Percentiles rank a stretch among this genome's conserved stretches.
Evolutionary conservation across 2,888 invertebrate species (phyloP).

Genomic region (Protodeltote pygarga): DNA sequence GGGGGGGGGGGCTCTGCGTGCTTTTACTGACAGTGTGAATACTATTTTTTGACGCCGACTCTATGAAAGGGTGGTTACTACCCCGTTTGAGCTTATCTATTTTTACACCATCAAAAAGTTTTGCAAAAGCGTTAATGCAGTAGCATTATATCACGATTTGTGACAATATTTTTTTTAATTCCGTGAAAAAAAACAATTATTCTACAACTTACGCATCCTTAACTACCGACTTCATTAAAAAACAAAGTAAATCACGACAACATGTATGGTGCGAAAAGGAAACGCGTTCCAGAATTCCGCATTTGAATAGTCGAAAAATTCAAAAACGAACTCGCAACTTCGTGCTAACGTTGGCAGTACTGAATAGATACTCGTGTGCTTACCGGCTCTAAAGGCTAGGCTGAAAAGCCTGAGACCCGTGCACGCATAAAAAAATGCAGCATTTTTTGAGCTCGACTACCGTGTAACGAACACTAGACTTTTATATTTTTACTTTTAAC

Average conservation of each 20-base stretch:
- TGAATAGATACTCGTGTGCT: slow-evolving; percentile 60
- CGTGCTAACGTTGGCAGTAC: slow-evolving; percentile 50
- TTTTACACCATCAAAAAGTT: too few species aligned
- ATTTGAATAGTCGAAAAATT: slow-evolving; percentile 54
- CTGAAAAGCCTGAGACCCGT: slow-evolving; percentile 59
- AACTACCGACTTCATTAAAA: slow-evolving; percentile 38
- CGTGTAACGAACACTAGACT: slow-evolving; percentile 41
- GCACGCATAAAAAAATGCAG: slow-evolving; percentile 58
- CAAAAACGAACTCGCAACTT: slow-evolving; percentile 47
- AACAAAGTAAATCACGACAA: slow-evolving; percentile 41
- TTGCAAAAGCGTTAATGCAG: too few species aligned
- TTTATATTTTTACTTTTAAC: slow-evolving; percentile 42
- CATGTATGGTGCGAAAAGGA: slow-evolving; percentile 31
- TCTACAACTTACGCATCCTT: slow-evolving; percentile 19
- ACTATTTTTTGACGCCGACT: too few species aligned
- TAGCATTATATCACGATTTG: too few species aligned
- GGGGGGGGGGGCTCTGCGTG: too few species aligned
- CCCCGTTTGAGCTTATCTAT: too few species aligned
- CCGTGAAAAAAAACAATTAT: slow-evolving; percentile 5
- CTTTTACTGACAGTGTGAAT: too few species aligned
- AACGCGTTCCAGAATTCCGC: slow-evolving; percentile 34
- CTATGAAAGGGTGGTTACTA: too few species aligned
- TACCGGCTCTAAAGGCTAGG: slow-evolving; percentile 51
- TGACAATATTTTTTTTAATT: too few species aligned
- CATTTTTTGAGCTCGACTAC: slow-evolving; percentile 50